Percentiles rank a stretch among this genome's conserved stretches.
Evolutionary conservation across 2,113 vertebrate genomes (phyloP).

Genomic region (Manacus vitellinus): DNA sequence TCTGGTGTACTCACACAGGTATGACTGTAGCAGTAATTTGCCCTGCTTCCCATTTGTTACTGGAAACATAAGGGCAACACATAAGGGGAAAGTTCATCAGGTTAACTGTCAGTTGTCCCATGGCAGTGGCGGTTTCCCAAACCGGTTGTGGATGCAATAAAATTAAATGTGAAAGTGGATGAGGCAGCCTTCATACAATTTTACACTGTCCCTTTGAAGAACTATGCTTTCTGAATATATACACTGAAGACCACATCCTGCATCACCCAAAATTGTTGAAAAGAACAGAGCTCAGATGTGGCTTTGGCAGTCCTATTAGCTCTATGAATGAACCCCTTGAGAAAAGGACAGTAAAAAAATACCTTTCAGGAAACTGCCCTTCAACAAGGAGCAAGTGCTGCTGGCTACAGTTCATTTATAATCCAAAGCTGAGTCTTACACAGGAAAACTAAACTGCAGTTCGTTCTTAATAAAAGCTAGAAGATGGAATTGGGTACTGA

Average conservation of each 20-base stretch:
- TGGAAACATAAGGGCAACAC: not conserved
- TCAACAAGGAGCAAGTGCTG: not conserved
- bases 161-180: not conserved
- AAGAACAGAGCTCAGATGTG: not conserved
- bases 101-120: not conserved
- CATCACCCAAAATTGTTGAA: not conserved
- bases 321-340: not conserved
- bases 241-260: not conserved
- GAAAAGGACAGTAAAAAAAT: not conserved
- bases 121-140: not conserved
- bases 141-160: not conserved
- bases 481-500: not conserved
- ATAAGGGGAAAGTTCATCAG: not conserved
- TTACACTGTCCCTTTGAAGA: not conserved
- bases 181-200: not conserved
- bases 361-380: not conserved
- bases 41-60: not conserved
- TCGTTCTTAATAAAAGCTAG: constrained; percentile 9
- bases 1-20: not conserved
- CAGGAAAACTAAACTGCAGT: not conserved
- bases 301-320: not conserved
- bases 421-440: not conserved
- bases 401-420: not conserved
- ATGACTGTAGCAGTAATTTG: not conserved
- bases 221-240: not conserved